Base-by-base conservation (phyloP, 2,113 vertebrate species). In the Melanerpes formicivorus region DNA sequence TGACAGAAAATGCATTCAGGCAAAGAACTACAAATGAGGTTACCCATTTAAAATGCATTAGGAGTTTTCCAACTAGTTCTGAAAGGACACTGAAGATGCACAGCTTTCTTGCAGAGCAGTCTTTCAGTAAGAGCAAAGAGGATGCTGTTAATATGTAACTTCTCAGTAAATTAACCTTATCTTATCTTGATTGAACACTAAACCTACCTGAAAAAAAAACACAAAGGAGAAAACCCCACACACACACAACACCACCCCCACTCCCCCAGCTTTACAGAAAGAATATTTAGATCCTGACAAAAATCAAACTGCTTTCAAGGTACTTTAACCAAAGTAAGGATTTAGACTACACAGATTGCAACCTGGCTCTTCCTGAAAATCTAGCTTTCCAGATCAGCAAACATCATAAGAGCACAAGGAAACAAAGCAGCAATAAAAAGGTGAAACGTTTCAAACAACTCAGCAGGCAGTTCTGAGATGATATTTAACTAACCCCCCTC, bases 311-410 rank as follows among this genome's bases (percentile, higher is more conserved):
- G 11, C 72, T 85, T 85, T 80, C 64, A 74, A 83, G 7, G 30
- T 16, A 59, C 26, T 34, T 93, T 73, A 82, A 91, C 44, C 40
- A 70, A 83, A 27, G 0, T 44, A 54, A 54, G 11, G 48, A 37
- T 30, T 86, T 48, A 44, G 13, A 48, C 19, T 80, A 27, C 85
- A 83, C 25, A 75, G 22, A 54, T 60, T 54, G 82, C 66, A 74
- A 52, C 11, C 54, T 1, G 0, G 25, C 18, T 40, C 58, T 72
- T 91, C 85, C 70, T 56, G 85, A 93, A 94, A 91, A 91, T 82
- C 72, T 42, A 74, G 72, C 60, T 84, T 74, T 91, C 54, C 73
- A 75, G 23, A 88, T 88, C 60, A 88, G 62, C 80, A 91, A 90
- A 83, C 48, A 66, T 3, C 2, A 0, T 26, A 48, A 75, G 29